phyloP scores from a whole-genome alignment of 2,888 invertebrate genomes.

The Ptychoptera contaminata region DNA sequence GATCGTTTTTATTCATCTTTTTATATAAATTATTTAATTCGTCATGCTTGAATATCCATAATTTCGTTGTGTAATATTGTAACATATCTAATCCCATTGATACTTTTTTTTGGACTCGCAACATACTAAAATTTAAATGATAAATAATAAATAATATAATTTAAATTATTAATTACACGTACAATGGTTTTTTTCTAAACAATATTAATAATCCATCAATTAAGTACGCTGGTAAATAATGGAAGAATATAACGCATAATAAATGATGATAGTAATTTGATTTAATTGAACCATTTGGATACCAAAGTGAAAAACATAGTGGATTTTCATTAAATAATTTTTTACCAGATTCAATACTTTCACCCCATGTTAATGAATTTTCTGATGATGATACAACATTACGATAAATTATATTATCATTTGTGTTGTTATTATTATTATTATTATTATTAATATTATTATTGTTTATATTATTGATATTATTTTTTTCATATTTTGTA shows the following conservation, averaged over 20 bases:
- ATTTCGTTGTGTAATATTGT: slow-evolving; percentile 60
- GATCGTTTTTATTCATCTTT: slow-evolving; percentile 37
- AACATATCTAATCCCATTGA: slow-evolving; percentile 43
- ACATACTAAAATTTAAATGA: slow-evolving; percentile 32
- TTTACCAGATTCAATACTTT: slow-evolving; percentile 53
- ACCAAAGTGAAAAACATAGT: slow-evolving; percentile 62
- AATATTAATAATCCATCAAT: slow-evolving; percentile 52
- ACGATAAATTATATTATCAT: slow-evolving; percentile 7
- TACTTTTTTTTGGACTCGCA: slow-evolving; percentile 41
- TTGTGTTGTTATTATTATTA: neutral
- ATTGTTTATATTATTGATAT: neutral
- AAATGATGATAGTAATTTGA: slow-evolving; percentile 47
- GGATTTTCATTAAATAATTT: slow-evolving; percentile 45
- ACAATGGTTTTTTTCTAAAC: slow-evolving; percentile 63
- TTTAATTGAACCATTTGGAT: slow-evolving; percentile 59
- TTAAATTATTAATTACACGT: slow-evolving; percentile 28
- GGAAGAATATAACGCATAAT: slow-evolving; percentile 51
- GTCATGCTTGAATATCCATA: slow-evolving; percentile 60
- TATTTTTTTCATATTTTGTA: slow-evolving; percentile 16
- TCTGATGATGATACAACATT: slow-evolving; percentile 65
- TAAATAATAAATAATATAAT: neutral
- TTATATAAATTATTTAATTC: slow-evolving; percentile 39
- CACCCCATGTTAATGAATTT: slow-evolving; percentile 74
- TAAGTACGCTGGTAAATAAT: slow-evolving; percentile 61
- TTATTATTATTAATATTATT: neutral